Evolutionary conservation across 1,140 invertebrate genomes (phyloP).

Genomic region (Zaprionus gabonicus): DNA sequence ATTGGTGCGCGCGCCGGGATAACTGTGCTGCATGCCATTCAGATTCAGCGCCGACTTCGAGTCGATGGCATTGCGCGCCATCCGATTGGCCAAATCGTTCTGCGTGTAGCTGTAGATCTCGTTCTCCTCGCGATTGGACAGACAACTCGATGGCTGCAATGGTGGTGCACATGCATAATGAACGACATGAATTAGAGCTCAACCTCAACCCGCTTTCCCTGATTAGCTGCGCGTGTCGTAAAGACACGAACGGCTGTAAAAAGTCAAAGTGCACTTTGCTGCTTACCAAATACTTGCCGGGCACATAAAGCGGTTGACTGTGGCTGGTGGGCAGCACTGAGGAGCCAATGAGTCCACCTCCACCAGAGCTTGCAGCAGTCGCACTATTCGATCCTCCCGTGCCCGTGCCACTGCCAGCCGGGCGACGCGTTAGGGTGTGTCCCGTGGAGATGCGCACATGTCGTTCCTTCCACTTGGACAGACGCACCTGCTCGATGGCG

Average conservation of each 20-base stretch:
- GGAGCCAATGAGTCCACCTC: slow-evolving; percentile 77
- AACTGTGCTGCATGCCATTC: slow-evolving; percentile 84
- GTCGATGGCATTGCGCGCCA: slow-evolving; percentile 83
- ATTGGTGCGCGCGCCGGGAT: slow-evolving; percentile 79
- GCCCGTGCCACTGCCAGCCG: slow-evolving; percentile 37
- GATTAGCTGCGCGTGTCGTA: slow-evolving; percentile 58
- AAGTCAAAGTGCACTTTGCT: slow-evolving; percentile 83
- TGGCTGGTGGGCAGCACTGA: slow-evolving; percentile 84
- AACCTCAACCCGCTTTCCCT: neutral
- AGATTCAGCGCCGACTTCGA: slow-evolving; percentile 83
- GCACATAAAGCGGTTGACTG: slow-evolving; percentile 92
- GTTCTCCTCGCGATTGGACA: slow-evolving; percentile 95
- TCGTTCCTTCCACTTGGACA: slow-evolving; percentile 88
- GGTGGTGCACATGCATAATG: slow-evolving; percentile 62
- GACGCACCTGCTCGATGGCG: slow-evolving; percentile 86
- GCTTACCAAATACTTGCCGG: slow-evolving; percentile 94
- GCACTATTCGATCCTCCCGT: slow-evolving; percentile 41
- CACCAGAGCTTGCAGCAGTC: slow-evolving; percentile 21
- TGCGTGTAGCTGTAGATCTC: slow-evolving; percentile 94
- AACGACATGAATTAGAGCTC: slow-evolving; percentile 72
- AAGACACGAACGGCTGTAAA: slow-evolving; percentile 59
- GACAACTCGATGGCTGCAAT: slow-evolving; percentile 93
- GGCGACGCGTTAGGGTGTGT: slow-evolving; percentile 71
- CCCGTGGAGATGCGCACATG: slow-evolving; percentile 86
- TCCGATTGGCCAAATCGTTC: slow-evolving; percentile 82